Conservation (phyloP, 2,113 vertebrate genomes). For the Scatophagus argus region DNA sequence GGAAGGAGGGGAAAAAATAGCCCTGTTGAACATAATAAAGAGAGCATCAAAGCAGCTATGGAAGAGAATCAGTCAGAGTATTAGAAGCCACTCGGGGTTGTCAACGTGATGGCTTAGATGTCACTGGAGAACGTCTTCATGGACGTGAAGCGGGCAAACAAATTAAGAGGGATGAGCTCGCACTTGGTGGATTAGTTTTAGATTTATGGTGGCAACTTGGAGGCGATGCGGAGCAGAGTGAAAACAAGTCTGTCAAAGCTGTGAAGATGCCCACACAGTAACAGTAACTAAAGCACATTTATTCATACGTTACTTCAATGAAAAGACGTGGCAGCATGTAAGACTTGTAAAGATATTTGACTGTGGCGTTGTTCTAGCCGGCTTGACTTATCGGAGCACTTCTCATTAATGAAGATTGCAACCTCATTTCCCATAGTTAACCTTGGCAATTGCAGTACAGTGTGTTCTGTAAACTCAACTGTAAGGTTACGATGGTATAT, state of each 20-base stretch:
- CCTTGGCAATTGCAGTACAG: constrained; percentile 57
- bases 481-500: constrained; percentile 4
- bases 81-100: constrained; percentile 79
- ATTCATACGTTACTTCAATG: background rate
- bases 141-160: constrained; percentile 75
- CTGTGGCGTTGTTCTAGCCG: constrained; percentile 13
- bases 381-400: constrained; percentile 64
- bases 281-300: constrained; percentile 30
- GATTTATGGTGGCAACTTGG: constrained; percentile 63
- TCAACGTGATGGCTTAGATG: constrained; percentile 77
- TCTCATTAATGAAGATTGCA: constrained; percentile 63
- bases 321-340: background rate
- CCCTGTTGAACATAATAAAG: constrained; percentile 63
- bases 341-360: constrained; percentile 5
- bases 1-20: constrained; percentile 48
- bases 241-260: constrained; percentile 50
- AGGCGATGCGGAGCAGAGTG: constrained; percentile 37
- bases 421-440: constrained; percentile 69
- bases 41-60: constrained; percentile 66
- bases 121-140: constrained; percentile 75
- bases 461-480: constrained; percentile 45
- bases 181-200: constrained; percentile 80
- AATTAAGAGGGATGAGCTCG: constrained; percentile 81
- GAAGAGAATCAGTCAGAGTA: constrained; percentile 69
- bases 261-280: constrained; percentile 20